Percentiles rank a stretch among this genome's conserved stretches.
Evolutionary conservation across 2,888 invertebrate genomes (phyloP).

Genomic region (Callosobruchus maculatus): DNA sequence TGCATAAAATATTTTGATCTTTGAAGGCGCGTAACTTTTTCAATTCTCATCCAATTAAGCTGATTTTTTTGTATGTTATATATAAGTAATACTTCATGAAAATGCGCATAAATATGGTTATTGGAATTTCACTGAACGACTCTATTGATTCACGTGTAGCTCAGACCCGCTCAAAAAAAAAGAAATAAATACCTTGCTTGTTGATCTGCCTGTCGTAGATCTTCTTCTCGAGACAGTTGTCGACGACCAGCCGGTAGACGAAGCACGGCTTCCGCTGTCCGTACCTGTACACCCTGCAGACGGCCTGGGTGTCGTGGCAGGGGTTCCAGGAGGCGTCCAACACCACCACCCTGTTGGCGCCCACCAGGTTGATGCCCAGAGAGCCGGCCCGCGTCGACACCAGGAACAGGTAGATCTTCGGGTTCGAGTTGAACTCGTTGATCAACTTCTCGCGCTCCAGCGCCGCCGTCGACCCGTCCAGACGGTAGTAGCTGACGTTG

Average conservation of each 20-base stretch:
- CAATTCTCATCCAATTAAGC: no score
- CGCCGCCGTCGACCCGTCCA: conserved; percentile 95
- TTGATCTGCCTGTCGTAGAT: conserved; percentile 98
- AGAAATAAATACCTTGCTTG: conserved; percentile 75
- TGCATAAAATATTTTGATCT: no score
- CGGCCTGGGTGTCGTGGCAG: conserved; percentile 96
- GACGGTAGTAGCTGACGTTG: conserved; percentile 86
- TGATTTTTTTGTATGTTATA: no score
- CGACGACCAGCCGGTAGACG: conserved; percentile 94
- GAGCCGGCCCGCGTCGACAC: conserved; percentile 97
- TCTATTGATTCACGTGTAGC: no score
- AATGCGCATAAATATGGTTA: no score
- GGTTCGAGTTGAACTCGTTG: conserved; percentile 91
- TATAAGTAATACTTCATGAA: no score
- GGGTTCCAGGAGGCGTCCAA: conserved; percentile 99
- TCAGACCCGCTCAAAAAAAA: no score
- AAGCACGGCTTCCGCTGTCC: conserved; percentile 93
- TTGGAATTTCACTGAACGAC: no score
- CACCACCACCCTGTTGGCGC: conserved; percentile 95
- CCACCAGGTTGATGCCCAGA: conserved; percentile 93
- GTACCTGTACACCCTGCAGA: conserved; percentile 92
- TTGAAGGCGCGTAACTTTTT: no score
- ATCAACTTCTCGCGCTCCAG: conserved; percentile 93
- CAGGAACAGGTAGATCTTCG: conserved; percentile 83
- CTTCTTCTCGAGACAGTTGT: conserved; percentile 94